Evolutionary conservation across 35 echinoderm and acorn worm species (phyloP).

Genomic region (Apostichopus japonicus): DNA sequence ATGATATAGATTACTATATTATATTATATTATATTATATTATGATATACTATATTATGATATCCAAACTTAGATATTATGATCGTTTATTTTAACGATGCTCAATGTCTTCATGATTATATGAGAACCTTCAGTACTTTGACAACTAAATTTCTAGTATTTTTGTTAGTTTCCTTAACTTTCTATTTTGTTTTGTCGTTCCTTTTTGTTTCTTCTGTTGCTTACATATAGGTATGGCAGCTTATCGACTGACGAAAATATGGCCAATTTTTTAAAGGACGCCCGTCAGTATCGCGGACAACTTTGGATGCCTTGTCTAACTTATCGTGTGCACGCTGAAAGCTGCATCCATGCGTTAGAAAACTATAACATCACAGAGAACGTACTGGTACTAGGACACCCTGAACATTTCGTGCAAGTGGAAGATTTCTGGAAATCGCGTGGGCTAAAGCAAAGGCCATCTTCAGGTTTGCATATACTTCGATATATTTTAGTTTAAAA

Average conservation of each 20-base stretch:
- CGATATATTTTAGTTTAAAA: neutral
- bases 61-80: too few species aligned
- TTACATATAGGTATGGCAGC: slow-evolving; percentile 28
- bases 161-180: too few species aligned
- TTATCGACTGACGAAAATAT: neutral
- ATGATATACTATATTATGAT: too few species aligned
- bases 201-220: neutral
- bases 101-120: too few species aligned
- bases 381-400: slow-evolving; percentile 37
- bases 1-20: too few species aligned
- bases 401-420: slow-evolving; percentile 37
- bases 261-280: slow-evolving; percentile 15
- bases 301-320: slow-evolving; percentile 54
- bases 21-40: too few species aligned
- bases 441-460: slow-evolving; percentile 50
- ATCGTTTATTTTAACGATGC: too few species aligned
- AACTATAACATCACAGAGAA: slow-evolving; percentile 7
- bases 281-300: slow-evolving; percentile 32
- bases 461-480: slow-evolving; percentile 28
- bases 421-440: slow-evolving; percentile 51
- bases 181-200: neutral
- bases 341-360: slow-evolving; percentile 28
- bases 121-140: too few species aligned
- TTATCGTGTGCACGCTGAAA: neutral
- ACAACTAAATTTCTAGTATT: too few species aligned